Conservation (phyloP, 2,797 vertebrate genomes). For the Girardinus metallicus region DNA sequence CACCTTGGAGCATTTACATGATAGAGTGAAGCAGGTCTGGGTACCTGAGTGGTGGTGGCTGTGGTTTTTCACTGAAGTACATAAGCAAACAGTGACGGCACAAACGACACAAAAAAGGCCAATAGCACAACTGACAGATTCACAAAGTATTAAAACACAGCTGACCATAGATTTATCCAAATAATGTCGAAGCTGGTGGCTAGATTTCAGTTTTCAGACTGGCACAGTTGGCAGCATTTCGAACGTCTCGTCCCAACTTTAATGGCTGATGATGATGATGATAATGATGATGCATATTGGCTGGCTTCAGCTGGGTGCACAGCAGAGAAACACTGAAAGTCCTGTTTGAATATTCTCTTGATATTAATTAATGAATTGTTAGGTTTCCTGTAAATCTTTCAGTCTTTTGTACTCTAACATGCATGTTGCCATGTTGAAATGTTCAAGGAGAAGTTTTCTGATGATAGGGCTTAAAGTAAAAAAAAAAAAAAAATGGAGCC, state of each 20-base stretch:
- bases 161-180: conserved; percentile 67
- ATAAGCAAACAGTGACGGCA: conserved; percentile 61
- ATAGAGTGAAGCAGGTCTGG: conserved; percentile 54
- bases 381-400: conserved; percentile 26
- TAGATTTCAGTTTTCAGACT: conserved; percentile 65
- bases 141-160: conserved; percentile 64
- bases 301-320: conserved; percentile 45
- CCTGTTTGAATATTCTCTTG: conserved; percentile 24
- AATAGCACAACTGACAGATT: conserved; percentile 64
- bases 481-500: background rate
- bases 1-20: conserved; percentile 39
- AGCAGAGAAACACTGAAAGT: conserved; percentile 39
- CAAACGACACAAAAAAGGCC: conserved; percentile 45
- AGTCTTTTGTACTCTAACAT: conserved; percentile 26
- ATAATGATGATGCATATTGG: conserved; percentile 32
- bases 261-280: conserved; percentile 44
- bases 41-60: conserved; percentile 68
- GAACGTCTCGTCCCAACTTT: conserved; percentile 51
- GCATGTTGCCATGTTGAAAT: conserved; percentile 10
- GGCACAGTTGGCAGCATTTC: conserved; percentile 69
- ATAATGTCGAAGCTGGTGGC: conserved; percentile 69
- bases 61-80: conserved; percentile 47
- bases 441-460: conserved; percentile 18
- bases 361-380: conserved; percentile 28
- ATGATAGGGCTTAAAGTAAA: background rate